Conservation (phyloP, 1,140 invertebrate genomes). For the Andricus grossulariae region DNA sequence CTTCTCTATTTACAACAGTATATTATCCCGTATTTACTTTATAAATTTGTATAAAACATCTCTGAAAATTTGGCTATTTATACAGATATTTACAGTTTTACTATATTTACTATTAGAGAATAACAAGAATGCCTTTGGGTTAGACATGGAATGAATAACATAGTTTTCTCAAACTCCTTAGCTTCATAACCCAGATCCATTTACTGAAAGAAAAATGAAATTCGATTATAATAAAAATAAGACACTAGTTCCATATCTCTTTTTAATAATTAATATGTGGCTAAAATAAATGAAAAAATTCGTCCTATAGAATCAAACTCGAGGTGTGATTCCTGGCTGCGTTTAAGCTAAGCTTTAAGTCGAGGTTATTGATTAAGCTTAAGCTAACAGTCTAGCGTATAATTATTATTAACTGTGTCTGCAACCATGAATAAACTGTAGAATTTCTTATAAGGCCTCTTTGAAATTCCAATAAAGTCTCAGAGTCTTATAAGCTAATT, state of each 20-base stretch:
- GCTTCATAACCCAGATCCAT: too few relatives aligned
- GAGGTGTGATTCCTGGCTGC: constrained; percentile 7
- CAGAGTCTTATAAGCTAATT: not conserved
- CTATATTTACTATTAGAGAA: not conserved
- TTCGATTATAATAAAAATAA: not conserved
- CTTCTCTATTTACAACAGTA: too few relatives aligned
- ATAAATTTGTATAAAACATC: too few relatives aligned
- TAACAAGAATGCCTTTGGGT: constrained; percentile 3
- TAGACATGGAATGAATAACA: not conserved
- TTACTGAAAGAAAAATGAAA: too few relatives aligned
- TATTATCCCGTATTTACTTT: too few relatives aligned
- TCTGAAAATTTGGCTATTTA: too few relatives aligned
- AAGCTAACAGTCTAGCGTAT: constrained; percentile 32
- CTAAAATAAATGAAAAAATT: not conserved
- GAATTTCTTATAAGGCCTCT: not conserved
- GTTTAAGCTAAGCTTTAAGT: not conserved
- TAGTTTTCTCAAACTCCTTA: not conserved
- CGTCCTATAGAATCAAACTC: not conserved
- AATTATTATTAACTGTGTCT: constrained; percentile 34
- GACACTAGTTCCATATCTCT: not conserved
- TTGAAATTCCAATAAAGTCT: constrained; percentile 18
- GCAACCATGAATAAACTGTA: constrained; percentile 49
- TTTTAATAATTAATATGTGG: not conserved
- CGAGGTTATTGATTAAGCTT: constrained; percentile 15
- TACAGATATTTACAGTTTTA: too few relatives aligned